Evolutionary conservation across 2,797 vertebrate species (phyloP).

Genomic region (Neopelma chrysocephalum): DNA sequence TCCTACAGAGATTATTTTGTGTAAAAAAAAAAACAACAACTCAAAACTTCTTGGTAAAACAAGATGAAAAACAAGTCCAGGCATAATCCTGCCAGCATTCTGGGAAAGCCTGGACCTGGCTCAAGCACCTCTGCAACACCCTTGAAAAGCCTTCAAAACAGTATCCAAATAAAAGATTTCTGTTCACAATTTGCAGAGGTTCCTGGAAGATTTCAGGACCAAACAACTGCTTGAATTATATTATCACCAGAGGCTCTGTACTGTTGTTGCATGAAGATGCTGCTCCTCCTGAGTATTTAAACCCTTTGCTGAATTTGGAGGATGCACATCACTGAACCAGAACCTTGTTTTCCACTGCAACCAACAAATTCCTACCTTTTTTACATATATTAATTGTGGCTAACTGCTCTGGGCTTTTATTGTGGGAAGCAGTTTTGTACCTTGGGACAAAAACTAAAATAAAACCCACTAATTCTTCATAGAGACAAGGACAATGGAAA

Average conservation of each 20-base stretch:
- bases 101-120: background rate
- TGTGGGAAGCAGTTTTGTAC: background rate
- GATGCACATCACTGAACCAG: background rate
- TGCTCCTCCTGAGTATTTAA: background rate
- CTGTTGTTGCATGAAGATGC: background rate
- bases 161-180: background rate
- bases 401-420: background rate
- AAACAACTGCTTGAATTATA: background rate
- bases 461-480: background rate
- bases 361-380: background rate
- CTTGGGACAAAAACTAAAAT: background rate
- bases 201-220: background rate
- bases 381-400: background rate
- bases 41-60: background rate
- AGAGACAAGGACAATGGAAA: background rate
- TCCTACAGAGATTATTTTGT: background rate
- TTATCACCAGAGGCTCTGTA: background rate
- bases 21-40: background rate
- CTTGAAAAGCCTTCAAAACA: background rate
- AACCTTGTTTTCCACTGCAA: background rate
- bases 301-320: background rate
- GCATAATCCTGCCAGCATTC: background rate
- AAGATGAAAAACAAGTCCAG: background rate
- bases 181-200: background rate
- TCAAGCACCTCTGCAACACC: background rate